Evolutionary conservation across 2,797 vertebrate species (phyloP), one percentile per base, ranked within the genome.

Genomic region (Gastrophryne carolinensis): DNA sequence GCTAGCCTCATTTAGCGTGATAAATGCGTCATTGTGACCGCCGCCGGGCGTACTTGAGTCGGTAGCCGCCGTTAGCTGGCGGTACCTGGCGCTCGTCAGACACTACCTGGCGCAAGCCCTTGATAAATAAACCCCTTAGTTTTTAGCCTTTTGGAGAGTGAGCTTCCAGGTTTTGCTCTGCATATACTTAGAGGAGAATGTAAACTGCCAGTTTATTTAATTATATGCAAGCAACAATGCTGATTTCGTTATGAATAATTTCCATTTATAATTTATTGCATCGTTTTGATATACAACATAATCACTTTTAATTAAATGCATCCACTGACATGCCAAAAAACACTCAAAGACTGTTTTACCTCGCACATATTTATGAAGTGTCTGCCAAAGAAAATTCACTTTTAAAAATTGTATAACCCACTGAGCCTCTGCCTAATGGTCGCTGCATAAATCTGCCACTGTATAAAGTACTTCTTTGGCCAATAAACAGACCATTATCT

Each of bases 261-360:
- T n/a, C n/a, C n/a, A n/a, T n/a, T n/a, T n/a, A n/a, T n/a, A n/a
- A n/a, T n/a, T 24, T 67, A 29, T 26, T 67, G 19, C 44, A 54
- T 27, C 35, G 21, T 24, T n/a, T 15, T 29, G 49, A 54, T 32
- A 39, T 21, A 34, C 8, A 17, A 15, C 32, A 7, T 23, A 54
- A 23, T 10, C 35, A 6, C 13, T 67, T 23, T 54, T 67, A 67
- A 67, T 67, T 54, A 54, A 67, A 54, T 54, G 65, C 37, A 67
- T 19, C 5, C 32, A 35, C 12, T 39, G 13, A 37, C 2, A 23
- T 21, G 49, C 65, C 65, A 67, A 54, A 52, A 67, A 67, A 15
- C 23, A 26, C 65, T 67, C 64, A 37, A 24, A 24, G 29, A 15
- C 63, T 5, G 3, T 11, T 12, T 39, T 23, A 8, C 50, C 50